Percentiles rank a stretch among this genome's conserved stretches.
These are phyloP conservation scores for Iguana delicatissima DNA, from an alignment of 2,797 vertebrate genomes.

Conservation along the genomic window DNA sequence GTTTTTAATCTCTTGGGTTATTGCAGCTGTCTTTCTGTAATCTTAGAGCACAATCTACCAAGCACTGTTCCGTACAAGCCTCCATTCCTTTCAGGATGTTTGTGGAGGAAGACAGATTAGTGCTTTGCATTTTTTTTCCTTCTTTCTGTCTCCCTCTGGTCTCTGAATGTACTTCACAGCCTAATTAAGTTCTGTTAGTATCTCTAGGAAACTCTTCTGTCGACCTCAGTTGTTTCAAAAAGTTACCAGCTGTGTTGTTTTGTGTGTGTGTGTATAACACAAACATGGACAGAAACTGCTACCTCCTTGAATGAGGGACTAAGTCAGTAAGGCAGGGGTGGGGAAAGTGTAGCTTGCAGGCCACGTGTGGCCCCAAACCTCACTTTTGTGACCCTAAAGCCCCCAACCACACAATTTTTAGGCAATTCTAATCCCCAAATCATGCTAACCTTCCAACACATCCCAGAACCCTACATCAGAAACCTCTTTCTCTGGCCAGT, in stretches of 20 bases:
- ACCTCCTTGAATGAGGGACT: not conserved
- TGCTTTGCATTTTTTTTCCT: constrained; percentile 17
- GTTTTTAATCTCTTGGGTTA: constrained; percentile 35
- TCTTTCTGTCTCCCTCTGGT: constrained; percentile 61
- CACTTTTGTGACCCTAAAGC: too few relatives aligned
- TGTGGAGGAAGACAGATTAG: not conserved
- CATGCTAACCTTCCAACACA: too few relatives aligned
- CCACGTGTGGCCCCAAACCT: too few relatives aligned
- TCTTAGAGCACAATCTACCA: not conserved
- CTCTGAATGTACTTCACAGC: constrained; percentile 48
- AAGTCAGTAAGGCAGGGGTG: not conserved
- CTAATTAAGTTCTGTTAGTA: constrained; percentile 64
- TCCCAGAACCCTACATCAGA: too few relatives aligned
- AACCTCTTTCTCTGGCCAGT: too few relatives aligned
- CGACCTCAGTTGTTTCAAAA: too few relatives aligned
- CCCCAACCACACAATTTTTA: too few relatives aligned
- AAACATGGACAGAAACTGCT: not conserved
- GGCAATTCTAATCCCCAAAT: too few relatives aligned
- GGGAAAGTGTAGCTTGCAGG: too few relatives aligned
- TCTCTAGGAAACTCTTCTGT: not conserved
- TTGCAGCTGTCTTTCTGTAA: constrained; percentile 35
- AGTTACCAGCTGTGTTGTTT: too few relatives aligned
- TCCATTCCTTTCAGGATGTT: not conserved
- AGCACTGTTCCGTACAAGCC: not conserved
- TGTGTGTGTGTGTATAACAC: too few relatives aligned